Evolutionary conservation across 2,113 vertebrate genomes (phyloP), one percentile per base, ranked within the genome.

Genomic region (Nematolebias whitei): DNA sequence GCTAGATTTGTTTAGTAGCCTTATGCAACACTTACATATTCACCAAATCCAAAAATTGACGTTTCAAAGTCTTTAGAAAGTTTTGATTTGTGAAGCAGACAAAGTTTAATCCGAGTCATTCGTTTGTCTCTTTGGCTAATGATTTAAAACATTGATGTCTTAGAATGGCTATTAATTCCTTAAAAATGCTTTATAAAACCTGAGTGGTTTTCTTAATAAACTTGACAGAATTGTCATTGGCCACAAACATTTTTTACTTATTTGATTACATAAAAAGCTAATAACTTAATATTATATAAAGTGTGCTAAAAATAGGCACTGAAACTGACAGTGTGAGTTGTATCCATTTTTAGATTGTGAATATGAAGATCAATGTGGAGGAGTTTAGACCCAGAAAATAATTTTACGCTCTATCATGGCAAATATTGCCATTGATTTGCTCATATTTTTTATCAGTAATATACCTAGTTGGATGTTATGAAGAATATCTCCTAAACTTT

Each of bases 1-100:
- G 15, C 16, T 19, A 60, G 41, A 48, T 16, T 19, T 1, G 10
- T 19, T 16, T 2, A 2, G 26, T 2, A 39, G 59, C 20, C 0
- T 40, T 49, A 51, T 23, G 32, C 35, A 62, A 26, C 15, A 60
- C 12, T 22, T 64, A 58, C 40, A 43, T 64, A 69, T 45, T 15
- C 40, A 24, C 39, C 38, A 38, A 29, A 14, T 65, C 40, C 13
- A 29, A 19, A 45, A 26, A 26, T 5, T 32, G 23, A 52, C 16
- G 18, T n/a, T n/a, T 64, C 13, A 51, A 54, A 32, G 51, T 15
- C 0, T n/a, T n/a, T n/a, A n/a, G n/a, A n/a, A n/a, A 16, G 20
- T 15, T 14, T 12, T 32, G 24, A 18, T 32, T n/a, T 18, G 26
- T 22, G n/a, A 48, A 62, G 18, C 4, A 15, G 15, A 44, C 56